A percentile compares a stretch with the other conserved stretches of the same genome.
Evolutionary conservation across 2,888 invertebrate species (phyloP).

Genomic region (Stratiomys singularior): DNA sequence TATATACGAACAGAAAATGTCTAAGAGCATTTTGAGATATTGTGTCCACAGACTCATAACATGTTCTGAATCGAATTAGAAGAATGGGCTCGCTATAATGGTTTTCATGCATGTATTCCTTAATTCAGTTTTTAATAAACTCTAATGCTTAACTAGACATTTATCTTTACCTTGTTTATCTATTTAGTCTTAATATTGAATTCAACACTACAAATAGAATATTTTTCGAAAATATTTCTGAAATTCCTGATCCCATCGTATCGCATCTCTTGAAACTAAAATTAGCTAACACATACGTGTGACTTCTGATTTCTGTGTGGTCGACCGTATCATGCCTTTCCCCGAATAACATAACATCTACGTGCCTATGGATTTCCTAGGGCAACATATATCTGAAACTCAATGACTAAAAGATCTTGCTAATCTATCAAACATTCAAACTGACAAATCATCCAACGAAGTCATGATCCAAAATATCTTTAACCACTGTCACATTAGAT

Average conservation of each 20-base stretch:
- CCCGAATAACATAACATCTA: slow-evolving; percentile 46
- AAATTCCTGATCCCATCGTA: background rate
- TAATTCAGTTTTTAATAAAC: too few relatives aligned
- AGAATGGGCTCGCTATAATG: too few relatives aligned
- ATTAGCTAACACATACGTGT: background rate
- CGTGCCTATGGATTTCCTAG: slow-evolving; percentile 53
- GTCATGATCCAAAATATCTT: slow-evolving; percentile 35
- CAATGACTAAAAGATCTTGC: slow-evolving; percentile 42
- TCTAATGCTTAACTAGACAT: too few relatives aligned
- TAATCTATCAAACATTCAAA: slow-evolving; percentile 48
- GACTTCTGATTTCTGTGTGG: slow-evolving; percentile 46
- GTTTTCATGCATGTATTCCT: too few relatives aligned
- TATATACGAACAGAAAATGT: too few relatives aligned
- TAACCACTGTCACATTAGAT: background rate
- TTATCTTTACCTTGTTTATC: too few relatives aligned
- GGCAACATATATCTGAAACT: background rate
- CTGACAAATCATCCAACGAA: slow-evolving; percentile 46
- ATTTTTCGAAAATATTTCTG: background rate
- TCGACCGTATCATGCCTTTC: slow-evolving; percentile 40
- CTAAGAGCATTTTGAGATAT: too few relatives aligned
- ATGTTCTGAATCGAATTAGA: too few relatives aligned
- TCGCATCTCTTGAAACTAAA: background rate
- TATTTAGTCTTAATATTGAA: too few relatives aligned
- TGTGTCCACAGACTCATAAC: too few relatives aligned
- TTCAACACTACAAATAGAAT: too few relatives aligned